Evolutionary conservation across 2,113 vertebrate genomes (phyloP), one percentile per base, ranked within the genome.

Genomic region (Erythrolamprus reginae): DNA sequence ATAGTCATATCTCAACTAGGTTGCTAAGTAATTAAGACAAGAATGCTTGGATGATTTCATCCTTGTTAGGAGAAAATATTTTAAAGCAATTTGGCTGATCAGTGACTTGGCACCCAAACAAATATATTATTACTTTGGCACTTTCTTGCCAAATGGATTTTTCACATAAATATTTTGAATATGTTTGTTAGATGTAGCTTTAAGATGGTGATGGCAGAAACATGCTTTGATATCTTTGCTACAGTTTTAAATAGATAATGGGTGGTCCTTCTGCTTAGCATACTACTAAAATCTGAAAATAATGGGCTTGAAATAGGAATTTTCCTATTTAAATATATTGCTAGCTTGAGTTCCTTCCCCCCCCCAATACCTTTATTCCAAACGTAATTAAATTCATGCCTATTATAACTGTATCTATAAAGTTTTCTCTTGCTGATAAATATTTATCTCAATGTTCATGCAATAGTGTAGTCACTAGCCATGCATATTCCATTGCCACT

Each of bases 11-110:
- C n/a, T 90, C 91, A 93, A 89, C 3, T 52, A 90, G 23, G 10
- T 23, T 92, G 24, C 55, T 92, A 86, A 65, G 53, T 93, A 93
- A 92, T 93, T 87, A 90, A 93, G 88, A 94, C 93, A 90, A 45
- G 89, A 93, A 92, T 93, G 4, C 1, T 15, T 0, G 56, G 82
- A 93, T 93, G 2, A 90, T 93, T 93, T 82, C 0, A 92, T 65
- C 84, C 84, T 52, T 91, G 5, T 56, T 88, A 61, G 33, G 10
- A 1, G 1, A 17, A 70, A 86, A 93, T 90, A 55, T 87, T 92
- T 92, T 82, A 92, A 52, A 48, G 58, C 88, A 90, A 90, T 92
- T 42, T 93, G 51, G 42, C 33, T 92, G 82, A 88, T 86, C 90
- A 77, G 6, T 65, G n/a, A 93, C 47, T 93, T 93, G 53, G 47